A percentile compares a stretch with the other conserved stretches of the same genome.
phyloP scores from a whole-genome alignment of 2,888 invertebrate species.

The Eubasilissa splendida region DNA sequence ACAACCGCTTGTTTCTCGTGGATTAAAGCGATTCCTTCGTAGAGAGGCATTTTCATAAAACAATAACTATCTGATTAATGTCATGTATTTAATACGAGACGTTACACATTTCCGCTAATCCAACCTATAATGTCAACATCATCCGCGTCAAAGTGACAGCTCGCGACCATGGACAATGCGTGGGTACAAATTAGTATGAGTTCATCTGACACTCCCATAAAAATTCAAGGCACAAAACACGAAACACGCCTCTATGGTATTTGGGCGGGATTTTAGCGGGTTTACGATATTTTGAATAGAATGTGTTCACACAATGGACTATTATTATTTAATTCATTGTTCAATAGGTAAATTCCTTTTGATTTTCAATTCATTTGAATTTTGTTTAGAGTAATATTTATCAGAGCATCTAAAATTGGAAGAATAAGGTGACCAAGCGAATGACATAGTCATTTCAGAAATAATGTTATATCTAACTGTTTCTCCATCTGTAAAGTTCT shows the following conservation, averaged over 20 bases:
- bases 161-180: conserved; percentile 22
- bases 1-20: conserved; percentile 93
- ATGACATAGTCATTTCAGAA: too few species aligned
- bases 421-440: too few species aligned
- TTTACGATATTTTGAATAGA: conserved; percentile 24
- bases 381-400: too few species aligned
- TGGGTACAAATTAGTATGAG: background rate
- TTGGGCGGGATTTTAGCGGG: conserved; percentile 4
- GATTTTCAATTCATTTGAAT: too few species aligned
- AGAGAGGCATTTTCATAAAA: conserved; percentile 76
- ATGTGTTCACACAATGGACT: background rate
- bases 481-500: too few species aligned
- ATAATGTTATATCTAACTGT: too few species aligned
- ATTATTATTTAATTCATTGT: conserved; percentile 8
- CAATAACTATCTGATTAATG: conserved; percentile 17
- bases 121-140: conserved; percentile 12
- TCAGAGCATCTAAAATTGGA: too few species aligned
- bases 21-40: conserved; percentile 84
- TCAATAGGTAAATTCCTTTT: background rate
- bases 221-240: background rate
- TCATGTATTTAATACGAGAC: background rate
- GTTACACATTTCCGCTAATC: background rate
- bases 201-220: conserved; percentile 8
- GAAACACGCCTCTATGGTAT: conserved; percentile 24
- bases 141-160: conserved; percentile 18